Base-by-base conservation (phyloP, 1,140 invertebrate genomes). In the Bombus terrestris region DNA sequence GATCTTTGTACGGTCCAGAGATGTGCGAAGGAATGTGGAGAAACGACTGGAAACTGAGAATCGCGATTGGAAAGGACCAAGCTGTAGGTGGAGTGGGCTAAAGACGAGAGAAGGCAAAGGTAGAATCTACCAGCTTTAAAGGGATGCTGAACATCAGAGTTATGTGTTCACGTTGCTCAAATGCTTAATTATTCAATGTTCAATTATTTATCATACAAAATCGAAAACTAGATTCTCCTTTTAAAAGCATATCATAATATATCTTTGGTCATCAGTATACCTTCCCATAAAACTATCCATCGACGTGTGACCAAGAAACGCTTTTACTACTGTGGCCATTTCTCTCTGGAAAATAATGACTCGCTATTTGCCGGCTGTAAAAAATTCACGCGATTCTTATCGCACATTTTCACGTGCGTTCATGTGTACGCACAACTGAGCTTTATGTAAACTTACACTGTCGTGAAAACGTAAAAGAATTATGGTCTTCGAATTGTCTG, bases 271-370 rank as follows among this genome's bases (percentile, higher is more conserved):
- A 25, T 28, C 1, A 25, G 32, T 32, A 47, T 28, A 59, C 62
- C 57, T 62, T 43, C 13, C 83, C 77, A 64, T 85, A 80, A 72
- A 85, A 83, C 57, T 73, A 39, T 59, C 71, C 43, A 68, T 53
- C 37, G 77, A 81, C 53, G 83, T 79, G 75, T 85, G 86, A 88
- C 81, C 84, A 76, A 79, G 78, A 41, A 85, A 91, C 81, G 88
- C 86, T 78, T 91, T 89, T 91, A 91, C 86, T 81, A 83, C 88
- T 91, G 69, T 62, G 18, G 6, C 72, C 37, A 71, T 74, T 41
- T 37, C 62, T 25, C 71, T 10, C 35, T 22, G 77, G 68, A 74
- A 73, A 74, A 81, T 85, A 43, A 73, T 66, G 37, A 18, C 64
- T 22, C 12, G 37, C 76, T 62, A 39, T 80, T 80, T 57, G 75